Evolutionary conservation across 2,797 vertebrate genomes (phyloP), one percentile per base, ranked within the genome.

Genomic region (Ctenosaura bakeri): DNA sequence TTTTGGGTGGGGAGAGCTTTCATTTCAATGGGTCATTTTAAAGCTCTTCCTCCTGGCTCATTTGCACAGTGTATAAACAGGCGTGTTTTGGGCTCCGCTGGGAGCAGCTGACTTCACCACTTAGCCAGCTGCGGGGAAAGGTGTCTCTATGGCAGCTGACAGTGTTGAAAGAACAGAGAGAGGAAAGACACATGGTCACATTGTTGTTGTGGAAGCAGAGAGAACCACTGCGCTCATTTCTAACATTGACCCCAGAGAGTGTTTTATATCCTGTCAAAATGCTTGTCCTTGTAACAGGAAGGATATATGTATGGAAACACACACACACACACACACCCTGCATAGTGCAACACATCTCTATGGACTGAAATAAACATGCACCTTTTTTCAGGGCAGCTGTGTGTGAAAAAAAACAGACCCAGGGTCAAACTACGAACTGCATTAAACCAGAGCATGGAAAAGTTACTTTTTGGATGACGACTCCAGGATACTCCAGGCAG

Each of bases 61-160:
- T 83, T 86, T 12, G 0, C 90, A 94, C 56, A 0, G 6, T 0
- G 0, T 85, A 87, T 86, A 93, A 93, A 90, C 79, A 91, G 91
- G 86, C 77, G 77, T 74, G 54, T 92, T 88, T 66, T 50, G 82
- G n/a, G 35, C 82, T 92, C 90, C 92, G n/a, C 12, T 2, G 93
- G 93, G 93, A 93, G 79, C 90, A 42, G 92, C 88, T 94, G 93
- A 84, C 89, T 94, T 90, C 82, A 52, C n/a, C 0, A 62, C 46
- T 82, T 80, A 86, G 86, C 86, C 90, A 93, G 88, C 91, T 90
- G 87, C 86, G 81, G 91, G 91, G 88, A 92, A 92, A 95, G 85
- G 91, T 91, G 83, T 90, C 89, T 84, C 88, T 2, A 0, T 76
- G 38, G n/a, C 56, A 0, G 0, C 87, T 86, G 92, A 42, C 74